Conservation (phyloP, 2,113 vertebrate genomes). For the Melozone crissalis region DNA sequence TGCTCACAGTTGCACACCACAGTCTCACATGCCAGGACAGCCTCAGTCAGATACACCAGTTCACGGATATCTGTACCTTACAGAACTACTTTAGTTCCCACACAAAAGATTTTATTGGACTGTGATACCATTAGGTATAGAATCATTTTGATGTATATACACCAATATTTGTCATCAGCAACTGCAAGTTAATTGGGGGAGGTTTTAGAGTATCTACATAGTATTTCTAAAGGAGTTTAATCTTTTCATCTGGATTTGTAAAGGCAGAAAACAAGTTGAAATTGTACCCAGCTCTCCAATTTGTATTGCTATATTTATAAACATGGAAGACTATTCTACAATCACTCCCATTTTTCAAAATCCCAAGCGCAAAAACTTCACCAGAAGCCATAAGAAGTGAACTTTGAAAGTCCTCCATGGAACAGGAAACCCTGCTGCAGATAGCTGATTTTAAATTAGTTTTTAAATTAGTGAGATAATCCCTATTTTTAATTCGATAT, state of each 20-base stretch:
- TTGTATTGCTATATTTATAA: neutral
- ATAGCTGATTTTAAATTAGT: neutral
- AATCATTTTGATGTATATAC: slow-evolving; percentile 11
- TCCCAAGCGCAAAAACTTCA: neutral
- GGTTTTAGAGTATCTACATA: neutral
- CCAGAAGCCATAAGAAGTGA: neutral
- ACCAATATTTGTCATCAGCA: neutral
- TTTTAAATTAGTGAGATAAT: slow-evolving; percentile 16
- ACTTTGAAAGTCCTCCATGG: neutral
- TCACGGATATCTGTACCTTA: neutral
- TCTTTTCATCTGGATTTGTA: neutral
- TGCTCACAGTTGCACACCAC: too few species aligned
- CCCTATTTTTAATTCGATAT: slow-evolving; percentile 30
- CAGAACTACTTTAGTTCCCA: neutral
- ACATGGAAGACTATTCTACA: neutral
- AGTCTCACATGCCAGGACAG: accelerated
- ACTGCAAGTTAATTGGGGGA: neutral
- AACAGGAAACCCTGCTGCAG: neutral
- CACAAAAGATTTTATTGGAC: neutral
- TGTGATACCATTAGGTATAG: neutral
- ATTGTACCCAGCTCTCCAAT: neutral
- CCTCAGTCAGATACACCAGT: neutral
- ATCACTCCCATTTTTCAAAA: neutral
- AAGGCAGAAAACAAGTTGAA: neutral
- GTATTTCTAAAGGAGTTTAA: neutral